Conservation (phyloP, 1,140 invertebrate species). For the Sycophila sp. region DNA sequence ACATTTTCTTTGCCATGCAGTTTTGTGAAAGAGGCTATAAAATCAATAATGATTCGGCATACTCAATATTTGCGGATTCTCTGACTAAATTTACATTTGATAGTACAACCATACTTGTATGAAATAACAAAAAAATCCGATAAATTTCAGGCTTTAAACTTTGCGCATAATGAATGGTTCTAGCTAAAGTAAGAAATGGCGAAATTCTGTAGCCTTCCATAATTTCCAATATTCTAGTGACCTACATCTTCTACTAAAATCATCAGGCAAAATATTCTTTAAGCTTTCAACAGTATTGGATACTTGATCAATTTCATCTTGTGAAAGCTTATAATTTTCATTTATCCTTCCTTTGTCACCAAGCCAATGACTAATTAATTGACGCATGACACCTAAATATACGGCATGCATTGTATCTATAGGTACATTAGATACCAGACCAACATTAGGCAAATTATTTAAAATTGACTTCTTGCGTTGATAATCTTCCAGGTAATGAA, state of each 20-base stretch:
- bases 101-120: neutral
- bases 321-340: neutral
- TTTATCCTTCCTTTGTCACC: neutral
- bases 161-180: neutral
- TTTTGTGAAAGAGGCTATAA: too few relatives aligned
- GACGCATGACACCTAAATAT: neutral
- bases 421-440: neutral
- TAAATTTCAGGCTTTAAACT: neutral
- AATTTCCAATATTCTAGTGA: neutral
- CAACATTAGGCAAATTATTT: neutral
- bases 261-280: neutral
- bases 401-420: neutral
- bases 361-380: neutral
- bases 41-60: neutral
- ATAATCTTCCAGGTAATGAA: neutral
- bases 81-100: neutral
- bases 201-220: slow-evolving; percentile 14
- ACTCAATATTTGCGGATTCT: neutral
- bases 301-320: neutral
- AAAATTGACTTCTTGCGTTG: slow-evolving; percentile 22
- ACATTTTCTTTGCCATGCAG: too few relatives aligned
- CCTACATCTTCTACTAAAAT: slow-evolving; percentile 12
- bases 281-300: neutral
- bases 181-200: slow-evolving; percentile 6
- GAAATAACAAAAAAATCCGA: neutral